Evolutionary conservation across 1,140 invertebrate genomes (phyloP).

Genomic region (Neotoxoptera formosana): DNA sequence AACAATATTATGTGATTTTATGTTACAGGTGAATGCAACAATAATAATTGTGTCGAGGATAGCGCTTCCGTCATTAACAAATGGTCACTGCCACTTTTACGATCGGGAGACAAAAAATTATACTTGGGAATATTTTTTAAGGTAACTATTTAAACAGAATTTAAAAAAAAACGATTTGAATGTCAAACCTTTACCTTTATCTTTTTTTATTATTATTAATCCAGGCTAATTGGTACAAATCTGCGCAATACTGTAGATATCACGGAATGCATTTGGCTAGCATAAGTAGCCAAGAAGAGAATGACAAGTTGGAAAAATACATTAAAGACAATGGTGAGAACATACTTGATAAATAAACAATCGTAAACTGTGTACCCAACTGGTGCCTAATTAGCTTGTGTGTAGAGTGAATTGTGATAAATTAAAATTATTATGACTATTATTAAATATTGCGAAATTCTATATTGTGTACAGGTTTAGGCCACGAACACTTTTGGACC

Average conservation of each 20-base stretch:
- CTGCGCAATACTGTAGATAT: conserved; percentile 88
- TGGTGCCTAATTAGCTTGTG: not conserved
- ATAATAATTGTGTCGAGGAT: conserved; percentile 81
- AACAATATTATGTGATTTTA: not conserved
- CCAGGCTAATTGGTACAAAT: conserved; percentile 91
- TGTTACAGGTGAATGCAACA: conserved; percentile 65
- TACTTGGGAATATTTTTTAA: conserved; percentile 88
- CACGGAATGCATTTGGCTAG: conserved; percentile 91
- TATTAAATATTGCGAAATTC: not conserved
- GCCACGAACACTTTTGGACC: conserved; percentile 91
- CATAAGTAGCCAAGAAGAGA: conserved; percentile 87
- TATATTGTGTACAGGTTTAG: conserved; percentile 69
- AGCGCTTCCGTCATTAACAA: conserved; percentile 68
- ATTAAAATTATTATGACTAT: not conserved
- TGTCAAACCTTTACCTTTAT: not conserved
- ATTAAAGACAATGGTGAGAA: conserved; percentile 79
- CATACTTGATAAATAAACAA: not conserved
- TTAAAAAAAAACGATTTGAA: not conserved
- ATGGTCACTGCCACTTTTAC: conserved; percentile 88
- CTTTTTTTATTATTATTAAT: conserved; percentile 61
- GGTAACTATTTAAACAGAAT: conserved; percentile 67
- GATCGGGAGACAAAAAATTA: conserved; percentile 85
- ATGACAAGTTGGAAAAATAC: conserved; percentile 84
- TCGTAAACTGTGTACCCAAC: not conserved
- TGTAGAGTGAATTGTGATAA: not conserved